These are phyloP conservation scores for Megaceryle maxima DNA, from an alignment of 2,113 vertebrate species.

Conservation along the genomic window DNA sequence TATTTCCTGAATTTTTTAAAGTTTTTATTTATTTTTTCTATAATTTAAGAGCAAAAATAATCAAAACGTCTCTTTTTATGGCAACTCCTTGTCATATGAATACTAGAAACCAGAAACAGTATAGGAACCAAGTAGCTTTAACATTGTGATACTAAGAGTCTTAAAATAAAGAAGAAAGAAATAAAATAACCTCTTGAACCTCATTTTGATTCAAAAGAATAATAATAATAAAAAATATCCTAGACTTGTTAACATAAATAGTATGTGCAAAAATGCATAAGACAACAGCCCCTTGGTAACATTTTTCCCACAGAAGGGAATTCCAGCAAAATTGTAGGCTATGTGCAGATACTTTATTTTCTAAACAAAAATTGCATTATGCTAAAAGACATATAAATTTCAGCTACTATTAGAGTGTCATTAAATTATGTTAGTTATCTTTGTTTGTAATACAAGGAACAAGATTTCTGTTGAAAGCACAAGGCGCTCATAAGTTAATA, in stretches of 20 bases:
- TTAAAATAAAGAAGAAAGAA: slow-evolving; percentile 19
- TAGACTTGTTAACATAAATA: slow-evolving; percentile 56
- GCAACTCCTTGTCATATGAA: neutral
- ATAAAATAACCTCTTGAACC: slow-evolving; percentile 2
- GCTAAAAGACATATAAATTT: slow-evolving; percentile 56
- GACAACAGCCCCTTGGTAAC: slow-evolving; percentile 53
- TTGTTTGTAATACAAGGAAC: slow-evolving; percentile 53
- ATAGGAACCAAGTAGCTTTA: neutral
- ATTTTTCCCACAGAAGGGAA: slow-evolving; percentile 59
- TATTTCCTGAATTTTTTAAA: neutral
- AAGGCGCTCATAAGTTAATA: slow-evolving; percentile 52
- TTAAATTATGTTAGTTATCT: slow-evolving; percentile 52
- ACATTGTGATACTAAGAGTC: neutral
- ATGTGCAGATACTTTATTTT: slow-evolving; percentile 47
- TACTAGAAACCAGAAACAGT: neutral
- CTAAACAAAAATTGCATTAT: slow-evolving; percentile 65
- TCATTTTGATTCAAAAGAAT: slow-evolving; percentile 12
- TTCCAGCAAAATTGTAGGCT: slow-evolving; percentile 48
- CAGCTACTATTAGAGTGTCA: slow-evolving; percentile 43
- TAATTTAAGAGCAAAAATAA: slow-evolving; percentile 24
- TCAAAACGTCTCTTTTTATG: slow-evolving; percentile 2
- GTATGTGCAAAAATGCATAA: slow-evolving; percentile 54
- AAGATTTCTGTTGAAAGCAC: slow-evolving; percentile 35
- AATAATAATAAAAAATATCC: neutral
- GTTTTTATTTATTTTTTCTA: neutral